These are phyloP conservation scores for Apamea crenata DNA, from an alignment of 2,888 invertebrate genomes.

Conservation along the genomic window DNA sequence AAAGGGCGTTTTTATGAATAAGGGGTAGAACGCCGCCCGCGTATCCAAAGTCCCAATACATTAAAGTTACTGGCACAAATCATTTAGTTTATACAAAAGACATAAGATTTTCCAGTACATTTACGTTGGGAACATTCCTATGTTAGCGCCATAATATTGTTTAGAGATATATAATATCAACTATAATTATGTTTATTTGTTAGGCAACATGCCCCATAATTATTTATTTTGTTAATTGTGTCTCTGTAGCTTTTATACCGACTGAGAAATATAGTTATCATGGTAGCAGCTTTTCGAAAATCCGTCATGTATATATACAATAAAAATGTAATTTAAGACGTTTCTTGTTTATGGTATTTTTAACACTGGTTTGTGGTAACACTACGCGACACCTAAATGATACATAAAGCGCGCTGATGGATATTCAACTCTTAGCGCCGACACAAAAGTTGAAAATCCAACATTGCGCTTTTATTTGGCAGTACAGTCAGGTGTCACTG, in stretches of 20 bases:
- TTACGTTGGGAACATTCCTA: conserved; percentile 50
- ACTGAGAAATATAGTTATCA: conserved; percentile 32
- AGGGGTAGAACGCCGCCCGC: neutral
- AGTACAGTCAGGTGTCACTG: neutral
- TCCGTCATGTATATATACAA: neutral
- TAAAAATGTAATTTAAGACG: neutral
- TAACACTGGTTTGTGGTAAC: no score
- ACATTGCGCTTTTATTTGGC: neutral
- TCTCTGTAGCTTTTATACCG: conserved; percentile 43
- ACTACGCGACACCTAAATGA: neutral
- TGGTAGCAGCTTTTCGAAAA: conserved; percentile 21
- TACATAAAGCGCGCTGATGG: neutral
- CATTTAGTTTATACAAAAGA: conserved; percentile 37
- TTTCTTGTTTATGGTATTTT: neutral
- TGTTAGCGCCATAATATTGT: conserved; percentile 52
- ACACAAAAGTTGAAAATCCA: neutral
- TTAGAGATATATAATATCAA: conserved; percentile 39
- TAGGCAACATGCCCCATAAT: conserved; percentile 5
- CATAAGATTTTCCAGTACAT: conserved; percentile 22
- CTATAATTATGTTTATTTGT: conserved; percentile 15
- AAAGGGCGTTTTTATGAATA: neutral
- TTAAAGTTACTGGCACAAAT: conserved; percentile 54
- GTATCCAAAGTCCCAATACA: conserved; percentile 1
- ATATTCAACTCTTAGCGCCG: neutral
- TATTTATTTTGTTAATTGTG: conserved; percentile 6